phyloP scores from a whole-genome alignment of 2,888 invertebrate species.

The Trichopoda pennipes region DNA sequence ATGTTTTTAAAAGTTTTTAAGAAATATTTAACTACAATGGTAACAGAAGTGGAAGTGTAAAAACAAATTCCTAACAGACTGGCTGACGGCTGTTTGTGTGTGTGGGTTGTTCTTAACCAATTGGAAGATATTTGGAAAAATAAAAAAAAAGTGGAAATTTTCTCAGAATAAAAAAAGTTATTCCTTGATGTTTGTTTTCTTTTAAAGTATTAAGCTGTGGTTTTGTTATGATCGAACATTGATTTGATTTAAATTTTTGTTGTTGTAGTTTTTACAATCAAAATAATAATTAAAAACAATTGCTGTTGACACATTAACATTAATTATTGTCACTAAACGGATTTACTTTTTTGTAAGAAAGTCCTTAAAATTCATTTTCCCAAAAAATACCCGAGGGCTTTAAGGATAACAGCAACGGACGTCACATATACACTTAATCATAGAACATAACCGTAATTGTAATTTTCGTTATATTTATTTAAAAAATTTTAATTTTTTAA shows the following conservation, averaged over 20 bases:
- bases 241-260: neutral
- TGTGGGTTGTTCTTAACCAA: no score
- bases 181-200: no score
- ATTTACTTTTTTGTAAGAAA: conserved; percentile 29
- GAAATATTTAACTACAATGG: no score
- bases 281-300: neutral
- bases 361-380: conserved; percentile 12
- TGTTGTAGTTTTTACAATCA: neutral
- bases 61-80: no score
- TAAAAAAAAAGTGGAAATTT: no score
- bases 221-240: neutral
- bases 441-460: neutral
- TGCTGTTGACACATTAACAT: neutral
- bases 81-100: no score
- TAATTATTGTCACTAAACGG: neutral
- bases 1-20: no score
- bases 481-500: neutral
- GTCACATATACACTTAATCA: conserved; percentile 7
- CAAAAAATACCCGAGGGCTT: neutral
- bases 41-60: no score
- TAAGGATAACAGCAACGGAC: conserved; percentile 15
- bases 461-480: conserved; percentile 20
- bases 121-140: no score
- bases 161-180: no score
- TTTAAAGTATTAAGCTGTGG: no score